Percentiles rank a stretch among this genome's conserved stretches.
Conservation (phyloP, 2,888 invertebrate species). For the Nesidiocoris tenuis region DNA sequence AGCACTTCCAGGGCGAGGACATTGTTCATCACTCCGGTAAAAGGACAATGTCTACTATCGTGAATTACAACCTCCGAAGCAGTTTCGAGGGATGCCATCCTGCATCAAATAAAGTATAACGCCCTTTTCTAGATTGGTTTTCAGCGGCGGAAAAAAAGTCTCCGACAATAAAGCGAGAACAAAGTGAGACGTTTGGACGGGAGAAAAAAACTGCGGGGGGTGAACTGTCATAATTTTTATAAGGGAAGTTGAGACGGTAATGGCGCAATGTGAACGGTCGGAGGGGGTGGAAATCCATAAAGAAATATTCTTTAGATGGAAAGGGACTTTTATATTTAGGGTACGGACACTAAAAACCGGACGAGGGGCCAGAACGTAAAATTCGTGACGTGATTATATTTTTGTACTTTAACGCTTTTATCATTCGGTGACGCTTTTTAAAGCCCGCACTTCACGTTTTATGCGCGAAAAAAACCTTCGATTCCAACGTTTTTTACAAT, state of each 20-base stretch:
- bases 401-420: conserved; percentile 41
- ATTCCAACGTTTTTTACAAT: too few species aligned
- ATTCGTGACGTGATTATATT: conserved; percentile 42
- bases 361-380: conserved; percentile 21
- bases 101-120: background rate
- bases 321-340: conserved; percentile 26
- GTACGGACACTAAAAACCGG: conserved; percentile 11
- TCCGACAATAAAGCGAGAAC: conserved; percentile 8
- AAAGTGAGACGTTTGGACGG: conserved; percentile 10
- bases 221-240: conserved; percentile 13
- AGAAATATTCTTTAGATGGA: conserved; percentile 36
- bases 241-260: background rate
- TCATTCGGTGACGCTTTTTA: conserved; percentile 25
- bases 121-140: background rate
- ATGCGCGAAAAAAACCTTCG: conserved; percentile 2
- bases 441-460: conserved; percentile 16
- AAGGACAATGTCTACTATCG: background rate
- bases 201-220: background rate
- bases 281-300: conserved; percentile 20
- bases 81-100: background rate
- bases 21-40: background rate
- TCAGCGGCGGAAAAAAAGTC: background rate
- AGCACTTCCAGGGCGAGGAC: too few species aligned
- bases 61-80: background rate
- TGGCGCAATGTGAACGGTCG: background rate